Conservation (phyloP, 2,888 invertebrate genomes). For the Myathropa florea region DNA sequence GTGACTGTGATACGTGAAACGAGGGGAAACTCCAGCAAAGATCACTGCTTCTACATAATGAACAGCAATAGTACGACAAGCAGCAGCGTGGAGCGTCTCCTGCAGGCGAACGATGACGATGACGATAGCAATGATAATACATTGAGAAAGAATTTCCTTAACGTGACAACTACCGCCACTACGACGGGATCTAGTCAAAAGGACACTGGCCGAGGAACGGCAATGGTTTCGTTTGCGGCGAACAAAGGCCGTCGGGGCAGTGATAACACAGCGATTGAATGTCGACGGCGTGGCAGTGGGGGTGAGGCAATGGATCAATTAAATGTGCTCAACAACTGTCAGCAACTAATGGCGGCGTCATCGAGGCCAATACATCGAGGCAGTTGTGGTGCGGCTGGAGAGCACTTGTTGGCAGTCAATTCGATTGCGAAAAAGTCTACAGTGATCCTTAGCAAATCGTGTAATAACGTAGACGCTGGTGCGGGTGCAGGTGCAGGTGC, state of each 20-base stretch:
- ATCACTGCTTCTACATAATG: slow-evolving; percentile 73
- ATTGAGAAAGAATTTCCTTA: slow-evolving; percentile 53
- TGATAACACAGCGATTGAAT: slow-evolving; percentile 73
- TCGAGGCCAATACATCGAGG: slow-evolving; percentile 78
- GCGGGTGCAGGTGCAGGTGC: slow-evolving; percentile 38
- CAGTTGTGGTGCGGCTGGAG: slow-evolving; percentile 79
- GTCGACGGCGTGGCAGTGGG: slow-evolving; percentile 57
- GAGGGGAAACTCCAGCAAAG: slow-evolving; percentile 64
- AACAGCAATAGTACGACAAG: slow-evolving; percentile 72
- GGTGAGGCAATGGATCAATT: slow-evolving; percentile 73
- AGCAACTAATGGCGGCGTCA: slow-evolving; percentile 66
- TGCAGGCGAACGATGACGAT: slow-evolving; percentile 72
- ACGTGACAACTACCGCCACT: slow-evolving; percentile 37
- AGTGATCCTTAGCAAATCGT: slow-evolving; percentile 79
- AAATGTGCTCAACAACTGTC: slow-evolving; percentile 77
- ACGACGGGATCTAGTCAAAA: slow-evolving; percentile 71
- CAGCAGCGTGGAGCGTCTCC: slow-evolving; percentile 73
- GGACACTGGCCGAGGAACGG: slow-evolving; percentile 40
- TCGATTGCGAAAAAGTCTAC: slow-evolving; percentile 79
- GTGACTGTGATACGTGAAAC: slow-evolving; percentile 76
- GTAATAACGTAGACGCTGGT: slow-evolving; percentile 77
- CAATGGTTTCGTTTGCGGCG: slow-evolving; percentile 64
- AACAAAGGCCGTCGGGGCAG: slow-evolving; percentile 71
- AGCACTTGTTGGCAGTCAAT: slow-evolving; percentile 78
- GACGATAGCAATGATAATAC: slow-evolving; percentile 71